A percentile compares a stretch with the other conserved stretches of the same genome.
Evolutionary conservation across 2,888 invertebrate genomes (phyloP).

Genomic region (Pomacea canaliculata): DNA sequence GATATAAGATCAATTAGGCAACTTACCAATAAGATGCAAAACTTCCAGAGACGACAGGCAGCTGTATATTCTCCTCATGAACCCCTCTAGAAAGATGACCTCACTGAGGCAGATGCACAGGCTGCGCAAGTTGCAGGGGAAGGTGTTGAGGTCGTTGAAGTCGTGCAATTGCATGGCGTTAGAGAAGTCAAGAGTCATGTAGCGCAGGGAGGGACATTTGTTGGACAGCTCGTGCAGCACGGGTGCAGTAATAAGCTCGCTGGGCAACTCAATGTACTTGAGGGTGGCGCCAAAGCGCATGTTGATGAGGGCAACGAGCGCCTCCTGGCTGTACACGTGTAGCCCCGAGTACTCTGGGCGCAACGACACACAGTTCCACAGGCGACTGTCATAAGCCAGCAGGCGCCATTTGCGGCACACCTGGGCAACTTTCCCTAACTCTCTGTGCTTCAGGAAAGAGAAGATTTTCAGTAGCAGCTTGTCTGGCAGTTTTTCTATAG

Average conservation of each 20-base stretch:
- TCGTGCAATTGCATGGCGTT: slow-evolving; percentile 93
- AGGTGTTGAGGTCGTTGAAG: slow-evolving; percentile 98
- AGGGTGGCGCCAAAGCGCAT: slow-evolving; percentile 72
- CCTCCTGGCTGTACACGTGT: slow-evolving; percentile 87
- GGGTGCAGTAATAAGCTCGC: slow-evolving; percentile 95
- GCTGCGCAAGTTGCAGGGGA: slow-evolving; percentile 95
- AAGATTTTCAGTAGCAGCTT: slow-evolving; percentile 95
- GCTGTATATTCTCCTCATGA: slow-evolving; percentile 99
- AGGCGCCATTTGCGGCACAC: slow-evolving; percentile 97
- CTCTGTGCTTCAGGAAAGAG: slow-evolving; percentile 91
- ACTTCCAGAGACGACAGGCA: slow-evolving; percentile 98
- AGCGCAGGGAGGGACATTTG: slow-evolving; percentile 72
- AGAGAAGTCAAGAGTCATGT: slow-evolving; percentile 94
- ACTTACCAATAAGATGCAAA: slow-evolving; percentile 90
- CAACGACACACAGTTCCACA: slow-evolving; percentile 96
- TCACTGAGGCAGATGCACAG: slow-evolving; percentile 97
- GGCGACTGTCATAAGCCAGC: slow-evolving; percentile 92
- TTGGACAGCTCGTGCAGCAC: slow-evolving; percentile 96
- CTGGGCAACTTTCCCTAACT: slow-evolving; percentile 88
- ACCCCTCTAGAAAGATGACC: slow-evolving; percentile 99
- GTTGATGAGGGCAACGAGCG: slow-evolving; percentile 84
- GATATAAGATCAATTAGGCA: neutral
- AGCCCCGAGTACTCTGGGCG: slow-evolving; percentile 96
- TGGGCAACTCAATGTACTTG: slow-evolving; percentile 77
- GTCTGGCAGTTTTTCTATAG: slow-evolving; percentile 86